Evolutionary conservation across 1,140 invertebrate species (phyloP).

Genomic region (Tyrophagus putrescentiae): DNA sequence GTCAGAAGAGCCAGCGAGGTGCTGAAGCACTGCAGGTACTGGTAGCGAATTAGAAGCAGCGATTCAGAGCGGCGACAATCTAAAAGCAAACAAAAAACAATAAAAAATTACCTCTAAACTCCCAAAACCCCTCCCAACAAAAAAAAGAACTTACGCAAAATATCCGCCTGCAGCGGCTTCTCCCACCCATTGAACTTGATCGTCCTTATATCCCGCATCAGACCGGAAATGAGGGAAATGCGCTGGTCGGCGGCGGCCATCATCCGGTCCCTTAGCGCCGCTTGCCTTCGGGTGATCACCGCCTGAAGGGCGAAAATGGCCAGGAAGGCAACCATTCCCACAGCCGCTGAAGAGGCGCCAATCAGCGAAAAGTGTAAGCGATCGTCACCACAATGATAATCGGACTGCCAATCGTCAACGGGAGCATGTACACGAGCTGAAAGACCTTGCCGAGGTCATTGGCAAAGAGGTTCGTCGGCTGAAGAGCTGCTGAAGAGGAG

Average conservation of each 20-base stretch:
- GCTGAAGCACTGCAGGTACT: slow-evolving; percentile 45
- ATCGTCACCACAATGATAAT: slow-evolving; percentile 43
- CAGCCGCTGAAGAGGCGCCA: slow-evolving; percentile 42
- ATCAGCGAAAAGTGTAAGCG: slow-evolving; percentile 46
- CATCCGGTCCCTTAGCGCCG: slow-evolving; percentile 34
- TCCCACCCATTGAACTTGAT: slow-evolving; percentile 88
- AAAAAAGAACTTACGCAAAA: slow-evolving; percentile 4
- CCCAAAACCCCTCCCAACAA: too few species aligned
- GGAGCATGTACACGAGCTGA: slow-evolving; percentile 45
- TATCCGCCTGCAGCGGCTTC: slow-evolving; percentile 48
- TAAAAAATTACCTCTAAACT: too few species aligned
- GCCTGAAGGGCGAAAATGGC: slow-evolving; percentile 48
- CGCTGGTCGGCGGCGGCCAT: slow-evolving; percentile 32
- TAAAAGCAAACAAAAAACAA: too few species aligned
- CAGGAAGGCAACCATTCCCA: slow-evolving; percentile 47
- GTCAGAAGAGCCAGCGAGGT: slow-evolving; percentile 46
- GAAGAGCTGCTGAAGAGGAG: slow-evolving; percentile 32
- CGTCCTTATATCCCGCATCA: slow-evolving; percentile 24
- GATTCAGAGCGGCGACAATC: slow-evolving; percentile 43
- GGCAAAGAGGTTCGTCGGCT: slow-evolving; percentile 44
- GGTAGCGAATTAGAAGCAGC: slow-evolving; percentile 40
- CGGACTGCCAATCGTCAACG: slow-evolving; percentile 47
- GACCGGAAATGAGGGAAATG: slow-evolving; percentile 27
- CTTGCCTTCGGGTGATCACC: slow-evolving; percentile 17
- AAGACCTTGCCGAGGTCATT: slow-evolving; percentile 51